Evolutionary conservation across 2,888 invertebrate species (phyloP), one percentile per base, ranked within the genome.

Genomic region (Morpho achilles): DNA sequence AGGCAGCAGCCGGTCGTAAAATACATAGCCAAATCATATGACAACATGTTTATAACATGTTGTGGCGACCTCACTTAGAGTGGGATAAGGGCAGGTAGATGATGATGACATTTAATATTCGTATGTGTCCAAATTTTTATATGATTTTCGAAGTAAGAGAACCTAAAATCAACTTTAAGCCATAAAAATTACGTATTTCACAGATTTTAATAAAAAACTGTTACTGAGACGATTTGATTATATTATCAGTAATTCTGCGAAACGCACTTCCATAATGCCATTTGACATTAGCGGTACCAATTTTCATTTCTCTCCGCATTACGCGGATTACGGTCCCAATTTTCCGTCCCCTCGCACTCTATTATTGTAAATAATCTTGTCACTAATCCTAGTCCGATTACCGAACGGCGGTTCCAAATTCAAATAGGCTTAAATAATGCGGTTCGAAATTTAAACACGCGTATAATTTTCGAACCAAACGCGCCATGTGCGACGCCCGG

Each of bases 351-450:
- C 79, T 68, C 74, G 71, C 73, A 62, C 69, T 74, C 73, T 73
- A 79, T 78, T 82, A 79, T 82, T 76, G 80, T 82, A 80, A 84
- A 81, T 86, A 86, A 87, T 87, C 85, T 82, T 82, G 84, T 86
- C 86, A 82, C 82, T 80, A 84, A 82, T 79, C 80, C 76, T 79
- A 82, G 82, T 82, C 79, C 82, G 86, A 87, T 87, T 84, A 86
- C 71, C 69, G 70, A 64, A 61, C 58, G 56, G 66, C 66, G 66
- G 73, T 73, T 71, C 73, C 72, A 70, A 76, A 79, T 75, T 76
- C 78, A 79, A 81, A 84, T 76, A 71, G 72, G 78, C 78, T 81
- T 78, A 73, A 80, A 80, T 80, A 77, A 80, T 76, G 82, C 76
- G 81, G 79, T 74, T 68, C 69, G 60, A 74, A 81, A 82, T 82